Percentiles rank a stretch among this genome's conserved stretches.
These are phyloP conservation scores for Heteropelma amictum DNA, from an alignment of 2,888 invertebrate genomes.

Conservation along the genomic window DNA sequence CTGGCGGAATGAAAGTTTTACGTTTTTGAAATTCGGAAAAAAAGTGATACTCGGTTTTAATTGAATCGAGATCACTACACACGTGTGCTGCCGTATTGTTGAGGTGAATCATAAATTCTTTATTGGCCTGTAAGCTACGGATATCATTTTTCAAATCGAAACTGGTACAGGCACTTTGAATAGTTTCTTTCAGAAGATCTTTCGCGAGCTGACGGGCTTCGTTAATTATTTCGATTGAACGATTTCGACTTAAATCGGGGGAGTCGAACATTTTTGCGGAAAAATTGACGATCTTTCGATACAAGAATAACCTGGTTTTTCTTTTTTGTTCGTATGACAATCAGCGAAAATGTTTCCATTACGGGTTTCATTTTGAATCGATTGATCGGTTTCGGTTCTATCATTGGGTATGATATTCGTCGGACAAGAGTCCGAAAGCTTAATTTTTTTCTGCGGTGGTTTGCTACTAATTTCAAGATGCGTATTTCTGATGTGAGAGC, in stretches of 20 bases:
- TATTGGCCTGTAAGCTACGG: not conserved
- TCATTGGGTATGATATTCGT: not conserved
- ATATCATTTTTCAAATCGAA: constrained; percentile 13
- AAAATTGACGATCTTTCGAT: not conserved
- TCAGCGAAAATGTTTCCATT: not conserved
- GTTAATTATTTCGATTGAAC: constrained; percentile 14
- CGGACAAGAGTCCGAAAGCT: not conserved
- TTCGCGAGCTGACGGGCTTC: constrained; percentile 15
- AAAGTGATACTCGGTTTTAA: constrained; percentile 26
- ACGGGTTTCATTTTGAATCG: not conserved
- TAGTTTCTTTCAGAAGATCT: not conserved
- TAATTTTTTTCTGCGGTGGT: not conserved
- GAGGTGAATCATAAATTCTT: constrained; percentile 7
- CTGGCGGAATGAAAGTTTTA: constrained; percentile 27
- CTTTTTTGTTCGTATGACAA: not conserved
- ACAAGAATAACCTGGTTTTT: not conserved
- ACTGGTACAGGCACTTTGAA: constrained; percentile 12
- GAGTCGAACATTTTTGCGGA: constrained; percentile 30
- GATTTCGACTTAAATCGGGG: constrained; percentile 37
- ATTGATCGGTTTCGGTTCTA: not conserved
- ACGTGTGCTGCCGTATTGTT: not conserved
- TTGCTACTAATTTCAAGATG: not conserved
- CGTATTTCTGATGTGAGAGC: constrained; percentile 5
- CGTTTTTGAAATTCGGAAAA: constrained; percentile 36
- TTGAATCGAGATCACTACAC: constrained; percentile 4